Percentiles rank a stretch among this genome's conserved stretches.
Evolutionary conservation across 1,140 invertebrate species (phyloP).

Genomic region (Heterodera carotae): DNA sequence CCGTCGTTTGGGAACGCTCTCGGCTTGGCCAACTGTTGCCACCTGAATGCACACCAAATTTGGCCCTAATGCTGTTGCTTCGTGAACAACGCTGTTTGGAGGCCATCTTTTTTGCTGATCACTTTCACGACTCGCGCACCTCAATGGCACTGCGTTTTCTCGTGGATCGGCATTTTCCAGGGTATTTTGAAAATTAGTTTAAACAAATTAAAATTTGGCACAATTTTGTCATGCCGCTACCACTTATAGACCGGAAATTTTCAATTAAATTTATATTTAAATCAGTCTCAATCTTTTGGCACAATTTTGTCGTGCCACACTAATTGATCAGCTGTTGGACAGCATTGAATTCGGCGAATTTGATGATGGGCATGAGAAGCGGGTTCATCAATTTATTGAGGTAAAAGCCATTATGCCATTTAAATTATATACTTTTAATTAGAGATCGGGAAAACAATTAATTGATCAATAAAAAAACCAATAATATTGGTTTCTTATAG

Average conservation of each 20-base stretch:
- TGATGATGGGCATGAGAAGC: neutral
- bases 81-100: slow-evolving; percentile 14
- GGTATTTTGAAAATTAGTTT: neutral
- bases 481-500: too few relatives aligned
- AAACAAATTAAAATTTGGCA: too few relatives aligned
- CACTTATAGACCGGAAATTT: too few relatives aligned
- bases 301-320: slow-evolving; percentile 7
- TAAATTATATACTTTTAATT: too few relatives aligned
- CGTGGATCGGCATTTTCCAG: neutral
- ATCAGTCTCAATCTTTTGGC: slow-evolving; percentile 6
- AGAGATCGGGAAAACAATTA: too few relatives aligned
- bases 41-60: slow-evolving; percentile 10
- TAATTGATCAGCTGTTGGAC: slow-evolving; percentile 20
- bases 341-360: slow-evolving; percentile 1
- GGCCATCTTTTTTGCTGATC: slow-evolving; percentile 22
- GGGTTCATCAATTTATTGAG: neutral
- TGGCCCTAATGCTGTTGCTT: slow-evolving; percentile 14
- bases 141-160: slow-evolving; percentile 18
- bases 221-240: too few relatives aligned
- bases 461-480: neutral
- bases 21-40: slow-evolving; percentile 14
- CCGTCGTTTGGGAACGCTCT: neutral
- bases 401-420: neutral
- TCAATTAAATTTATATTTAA: too few relatives aligned
- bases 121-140: slow-evolving; percentile 20